Evolutionary conservation across 2,797 vertebrate species (phyloP).

Genomic region (Tapirus indicus): DNA sequence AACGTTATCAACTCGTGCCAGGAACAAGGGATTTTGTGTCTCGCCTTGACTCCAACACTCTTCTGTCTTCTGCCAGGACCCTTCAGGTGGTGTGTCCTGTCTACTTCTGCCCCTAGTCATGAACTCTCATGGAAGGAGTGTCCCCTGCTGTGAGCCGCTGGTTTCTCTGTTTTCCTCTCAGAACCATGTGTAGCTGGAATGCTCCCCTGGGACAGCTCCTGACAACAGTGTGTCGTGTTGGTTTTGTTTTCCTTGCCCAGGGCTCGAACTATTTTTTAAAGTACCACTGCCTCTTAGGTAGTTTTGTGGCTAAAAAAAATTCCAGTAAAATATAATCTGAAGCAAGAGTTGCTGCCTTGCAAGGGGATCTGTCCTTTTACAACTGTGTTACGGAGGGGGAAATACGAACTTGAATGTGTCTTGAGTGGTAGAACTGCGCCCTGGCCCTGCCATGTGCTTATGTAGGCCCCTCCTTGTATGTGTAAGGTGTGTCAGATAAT

Average conservation of each 20-base stretch:
- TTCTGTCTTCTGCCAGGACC: background rate
- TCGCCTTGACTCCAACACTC: background rate
- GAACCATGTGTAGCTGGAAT: background rate
- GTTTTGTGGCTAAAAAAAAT: slow-evolving; percentile 24
- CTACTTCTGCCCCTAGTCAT: background rate
- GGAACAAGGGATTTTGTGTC: background rate
- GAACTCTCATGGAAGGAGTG: no score
- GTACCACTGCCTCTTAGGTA: slow-evolving; percentile 22
- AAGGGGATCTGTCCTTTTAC: slow-evolving; percentile 46
- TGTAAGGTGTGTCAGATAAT: no score
- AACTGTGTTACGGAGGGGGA: slow-evolving; percentile 32
- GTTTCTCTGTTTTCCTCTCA: slow-evolving; percentile 35
- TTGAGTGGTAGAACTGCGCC: background rate
- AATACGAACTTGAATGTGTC: background rate
- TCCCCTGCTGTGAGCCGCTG: background rate
- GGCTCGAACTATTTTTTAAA: slow-evolving; percentile 32
- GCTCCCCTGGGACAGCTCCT: background rate
- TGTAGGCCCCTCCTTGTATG: background rate
- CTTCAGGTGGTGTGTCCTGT: background rate
- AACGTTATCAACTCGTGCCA: background rate
- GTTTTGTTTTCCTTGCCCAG: slow-evolving; percentile 41
- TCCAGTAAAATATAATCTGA: background rate
- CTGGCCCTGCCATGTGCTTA: background rate
- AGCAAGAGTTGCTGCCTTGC: slow-evolving; percentile 54
- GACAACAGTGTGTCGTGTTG: background rate